Conservation (phyloP, 2,113 vertebrate species). For the Planiliza haematocheilus region DNA sequence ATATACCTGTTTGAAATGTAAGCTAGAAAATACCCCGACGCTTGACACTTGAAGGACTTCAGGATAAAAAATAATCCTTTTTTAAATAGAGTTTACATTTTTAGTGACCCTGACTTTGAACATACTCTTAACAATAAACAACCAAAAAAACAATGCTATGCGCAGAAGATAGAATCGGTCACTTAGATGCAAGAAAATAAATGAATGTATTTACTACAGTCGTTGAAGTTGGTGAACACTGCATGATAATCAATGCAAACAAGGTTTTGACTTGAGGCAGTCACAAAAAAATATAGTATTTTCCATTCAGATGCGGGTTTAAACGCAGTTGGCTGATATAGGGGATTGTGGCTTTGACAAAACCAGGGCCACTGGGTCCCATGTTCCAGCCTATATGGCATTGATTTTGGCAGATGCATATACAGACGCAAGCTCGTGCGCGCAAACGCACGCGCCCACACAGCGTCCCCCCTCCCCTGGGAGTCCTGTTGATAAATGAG, state of each 20-base stretch:
- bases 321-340: not conserved
- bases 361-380: constrained; percentile 20
- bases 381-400: constrained; percentile 46
- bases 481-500: constrained; percentile 77
- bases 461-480: constrained; percentile 44
- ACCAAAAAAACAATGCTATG: too few relatives aligned
- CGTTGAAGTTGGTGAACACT: too few relatives aligned
- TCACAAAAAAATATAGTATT: not conserved
- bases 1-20: constrained; percentile 75
- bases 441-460: constrained; percentile 23
- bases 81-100: not conserved
- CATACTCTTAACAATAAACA: too few relatives aligned
- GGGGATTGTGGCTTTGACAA: not conserved
- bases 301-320: not conserved
- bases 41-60: constrained; percentile 65
- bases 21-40: constrained; percentile 72
- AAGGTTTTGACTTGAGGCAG: not conserved
- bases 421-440: constrained; percentile 22
- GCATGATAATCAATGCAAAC: too few relatives aligned
- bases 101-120: not conserved
- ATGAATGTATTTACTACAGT: too few relatives aligned
- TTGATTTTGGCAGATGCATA: constrained; percentile 66
- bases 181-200: not conserved
- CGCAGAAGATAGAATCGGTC: not conserved
- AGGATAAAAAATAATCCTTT: not conserved